These are phyloP conservation scores for Meganola albula DNA, from an alignment of 2,888 invertebrate species.

Conservation along the genomic window DNA sequence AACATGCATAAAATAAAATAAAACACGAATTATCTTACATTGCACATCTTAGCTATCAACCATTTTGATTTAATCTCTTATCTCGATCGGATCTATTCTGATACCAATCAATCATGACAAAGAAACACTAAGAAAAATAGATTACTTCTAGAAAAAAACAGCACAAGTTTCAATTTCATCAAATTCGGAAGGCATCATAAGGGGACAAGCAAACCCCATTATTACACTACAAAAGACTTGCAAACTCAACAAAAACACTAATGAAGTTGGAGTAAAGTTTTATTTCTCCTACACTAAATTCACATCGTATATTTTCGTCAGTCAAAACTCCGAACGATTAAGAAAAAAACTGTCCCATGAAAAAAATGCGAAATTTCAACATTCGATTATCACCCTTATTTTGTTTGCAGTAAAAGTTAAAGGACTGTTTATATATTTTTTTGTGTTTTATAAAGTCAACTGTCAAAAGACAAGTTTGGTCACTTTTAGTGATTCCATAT, in stretches of 20 bases:
- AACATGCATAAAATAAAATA: no score
- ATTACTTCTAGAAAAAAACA: conserved; percentile 9
- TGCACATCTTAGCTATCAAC: background rate
- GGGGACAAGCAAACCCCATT: conserved; percentile 43
- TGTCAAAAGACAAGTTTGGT: conserved; percentile 59
- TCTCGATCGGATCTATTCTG: background rate
- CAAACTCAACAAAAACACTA: conserved; percentile 58
- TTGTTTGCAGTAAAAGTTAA: conserved; percentile 5
- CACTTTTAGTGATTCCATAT: conserved; percentile 58
- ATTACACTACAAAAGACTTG: conserved; percentile 50
- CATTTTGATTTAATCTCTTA: background rate
- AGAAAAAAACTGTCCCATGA: conserved; percentile 50
- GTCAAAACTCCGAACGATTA: conserved; percentile 73
- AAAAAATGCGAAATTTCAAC: conserved; percentile 24
- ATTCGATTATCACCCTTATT: conserved; percentile 25
- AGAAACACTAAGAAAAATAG: background rate
- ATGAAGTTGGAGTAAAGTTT: conserved; percentile 65
- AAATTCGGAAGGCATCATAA: conserved; percentile 56
- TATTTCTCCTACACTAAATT: conserved; percentile 64
- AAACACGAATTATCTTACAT: background rate
- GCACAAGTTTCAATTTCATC: conserved; percentile 28
- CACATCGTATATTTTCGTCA: conserved; percentile 74
- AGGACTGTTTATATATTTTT: conserved; percentile 18
- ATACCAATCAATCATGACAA: background rate
- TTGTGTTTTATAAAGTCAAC: conserved; percentile 31